Base-by-base conservation (phyloP, 2,888 invertebrate genomes). In the Malthinus seriepunctatus region DNA sequence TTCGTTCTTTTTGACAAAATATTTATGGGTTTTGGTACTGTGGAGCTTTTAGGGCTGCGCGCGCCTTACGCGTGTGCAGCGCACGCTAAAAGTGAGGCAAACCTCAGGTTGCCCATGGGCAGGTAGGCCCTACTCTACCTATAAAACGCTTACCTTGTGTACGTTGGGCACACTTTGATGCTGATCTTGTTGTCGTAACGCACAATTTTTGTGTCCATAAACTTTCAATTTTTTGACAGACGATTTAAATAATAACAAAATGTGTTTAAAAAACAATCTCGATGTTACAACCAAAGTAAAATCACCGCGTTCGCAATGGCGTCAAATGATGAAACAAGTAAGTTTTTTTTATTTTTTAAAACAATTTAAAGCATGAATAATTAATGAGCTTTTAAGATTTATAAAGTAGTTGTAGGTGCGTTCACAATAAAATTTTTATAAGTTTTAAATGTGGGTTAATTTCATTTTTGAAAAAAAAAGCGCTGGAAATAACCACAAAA, bases 291-390 rank as follows among this genome's bases (percentile, higher is more conserved):
- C 79, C 72, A 70, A 65, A 56, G 54, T 68, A 7, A 62, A 63
- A 53, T 63, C 64, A 31, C 82, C 83, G 64, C 81, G 81, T 61
- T 83, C 84, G 56, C 84, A 84, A 55, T 84, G 83, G 82, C 80
- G 83, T 66, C 82, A 84, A 78, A 80, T 83, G 62, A 81, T 78
- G 67, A 79, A 80, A 75, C 84, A 83, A 83, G 85, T 85, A 81
- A 78, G 76, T 71, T 56, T 12, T 15, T 32, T 42, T 34, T 46
- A 50, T 42, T 51, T 37, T 37, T 48, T n/a, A n/a, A 23, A 23
- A 23, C 2, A n/a, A n/a, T 35, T 35, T 35, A 2, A 5, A 2
- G 23, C 23, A 23, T 23, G 23, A 23, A 23, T 23, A 23, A 23
- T 23, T 23, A 23, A 23, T 23, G 23, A 23, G 23, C 23, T 2